Conservation (phyloP, 37 sponge, comb jelly and placozoan species). For the Petrosia ficiformis region DNA sequence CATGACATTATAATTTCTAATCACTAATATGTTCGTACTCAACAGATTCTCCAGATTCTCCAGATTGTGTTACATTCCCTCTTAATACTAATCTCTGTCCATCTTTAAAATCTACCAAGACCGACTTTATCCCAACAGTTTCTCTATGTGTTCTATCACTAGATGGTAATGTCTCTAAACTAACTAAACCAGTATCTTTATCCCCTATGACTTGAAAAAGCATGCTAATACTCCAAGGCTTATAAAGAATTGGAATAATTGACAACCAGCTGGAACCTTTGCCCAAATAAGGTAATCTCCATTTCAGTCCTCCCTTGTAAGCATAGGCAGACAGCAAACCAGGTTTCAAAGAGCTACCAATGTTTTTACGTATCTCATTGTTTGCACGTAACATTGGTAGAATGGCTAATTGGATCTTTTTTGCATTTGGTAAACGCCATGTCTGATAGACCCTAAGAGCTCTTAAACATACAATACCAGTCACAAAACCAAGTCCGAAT, state of each 20-base stretch:
- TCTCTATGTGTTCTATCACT: background rate
- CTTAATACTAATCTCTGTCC: background rate
- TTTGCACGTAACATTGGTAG: slow-evolving; percentile 49
- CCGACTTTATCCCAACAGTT: background rate
- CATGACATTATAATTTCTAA: too few relatives aligned
- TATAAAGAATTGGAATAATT: background rate
- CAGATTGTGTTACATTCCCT: background rate
- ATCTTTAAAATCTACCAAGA: background rate
- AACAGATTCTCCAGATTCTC: too few relatives aligned
- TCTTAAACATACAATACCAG: background rate
- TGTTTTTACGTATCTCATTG: slow-evolving; percentile 24
- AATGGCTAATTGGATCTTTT: slow-evolving; percentile 12
- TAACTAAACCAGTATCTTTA: background rate
- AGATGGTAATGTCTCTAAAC: background rate
- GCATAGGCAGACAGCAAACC: slow-evolving; percentile 58
- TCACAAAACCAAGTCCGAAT: background rate
- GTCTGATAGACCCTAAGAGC: background rate
- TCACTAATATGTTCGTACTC: too few relatives aligned
- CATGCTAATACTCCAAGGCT: background rate
- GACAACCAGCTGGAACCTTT: background rate
- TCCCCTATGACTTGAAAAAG: background rate
- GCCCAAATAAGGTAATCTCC: background rate
- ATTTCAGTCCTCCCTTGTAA: slow-evolving; percentile 40
- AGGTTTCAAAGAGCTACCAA: slow-evolving; percentile 23
- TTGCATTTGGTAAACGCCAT: slow-evolving; percentile 14